phyloP scores from a whole-genome alignment of 2,113 vertebrate species.

The Paracanthobrama guichenoti region DNA sequence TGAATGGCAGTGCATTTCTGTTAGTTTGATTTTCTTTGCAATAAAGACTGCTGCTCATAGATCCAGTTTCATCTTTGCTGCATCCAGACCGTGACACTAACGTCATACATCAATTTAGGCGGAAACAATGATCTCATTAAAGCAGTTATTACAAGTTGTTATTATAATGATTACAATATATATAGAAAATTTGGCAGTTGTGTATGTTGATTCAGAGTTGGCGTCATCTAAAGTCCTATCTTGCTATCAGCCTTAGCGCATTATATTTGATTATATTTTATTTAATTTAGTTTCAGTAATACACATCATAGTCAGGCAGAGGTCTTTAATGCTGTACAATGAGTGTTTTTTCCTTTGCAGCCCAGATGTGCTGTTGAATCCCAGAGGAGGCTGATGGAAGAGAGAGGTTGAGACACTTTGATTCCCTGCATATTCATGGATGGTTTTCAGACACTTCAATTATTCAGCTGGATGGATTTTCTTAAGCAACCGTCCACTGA shows the following conservation, averaged over 20 bases:
- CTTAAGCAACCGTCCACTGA: background rate
- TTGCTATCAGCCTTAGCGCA: background rate
- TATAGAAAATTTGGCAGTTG: too few species aligned
- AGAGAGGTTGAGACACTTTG: slow-evolving; percentile 1
- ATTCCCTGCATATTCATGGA: slow-evolving; percentile 19
- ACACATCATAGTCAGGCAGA: slow-evolving; percentile 7
- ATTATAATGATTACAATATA: too few species aligned
- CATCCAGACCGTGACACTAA: too few species aligned
- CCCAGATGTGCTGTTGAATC: slow-evolving; percentile 39
- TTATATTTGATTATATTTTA: background rate
- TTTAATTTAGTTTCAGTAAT: slow-evolving; percentile 13
- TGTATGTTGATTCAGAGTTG: too few species aligned
- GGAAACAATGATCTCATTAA: too few species aligned
- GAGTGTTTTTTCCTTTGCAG: background rate
- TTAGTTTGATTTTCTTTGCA: too few species aligned
- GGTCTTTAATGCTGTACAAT: slow-evolving; percentile 1
- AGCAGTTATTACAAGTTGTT: too few species aligned
- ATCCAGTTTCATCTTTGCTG: too few species aligned
- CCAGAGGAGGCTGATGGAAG: background rate
- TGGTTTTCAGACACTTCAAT: background rate
- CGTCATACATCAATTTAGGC: too few species aligned
- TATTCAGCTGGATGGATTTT: slow-evolving; percentile 24
- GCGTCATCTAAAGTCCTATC: background rate
- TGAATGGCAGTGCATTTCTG: too few species aligned
- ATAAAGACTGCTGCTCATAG: too few species aligned